Evolutionary conservation across 2,797 vertebrate genomes (phyloP), one percentile per base, ranked within the genome.

Genomic region (Ibycter americanus): DNA sequence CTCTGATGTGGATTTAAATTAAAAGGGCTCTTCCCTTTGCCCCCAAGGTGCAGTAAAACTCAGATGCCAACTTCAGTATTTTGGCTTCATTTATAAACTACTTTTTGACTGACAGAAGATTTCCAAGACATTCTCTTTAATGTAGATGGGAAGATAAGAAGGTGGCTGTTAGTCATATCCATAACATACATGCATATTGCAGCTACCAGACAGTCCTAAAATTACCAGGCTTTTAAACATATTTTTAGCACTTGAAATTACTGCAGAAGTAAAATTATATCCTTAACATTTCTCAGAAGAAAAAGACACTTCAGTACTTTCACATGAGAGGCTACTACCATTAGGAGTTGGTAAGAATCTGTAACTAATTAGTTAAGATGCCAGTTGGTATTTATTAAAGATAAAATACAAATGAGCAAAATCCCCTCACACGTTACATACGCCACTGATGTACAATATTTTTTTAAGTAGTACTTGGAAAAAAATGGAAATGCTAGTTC

Each of bases 351-450:
- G 72, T 78, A 88, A 93, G 49, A 34, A 90, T 95, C 92, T 56
- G 36, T 63, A 90, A 46, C 40, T 86, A 83, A 90, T 42, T 90
- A 61, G 68, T 93, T 90, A 77, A 73, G 42, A 89, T 71, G 62
- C 7, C 65, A 68, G 54, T 21, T 78, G 85, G 86, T 92, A 89
- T 20, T 79, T 89, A 27, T n/a, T 55, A 17, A 84, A 92, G 78
- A 91, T 80, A 93, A 95, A 95, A 96, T 42, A 55, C 40, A 91
- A 93, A 89, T 47, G 27, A 96, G 71, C 27, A 66, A 96, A 95
- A 91, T 58, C 15, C 11, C 46, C 42, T 68, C 34, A 56, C 27
- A 21, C 4, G 10, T 80, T 63, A 80, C 4, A 68, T 8, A 19
- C 6, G 16, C 12, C 66, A 58, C 4, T 44, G n/a, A 65, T 71